Evolutionary conservation across 2,797 vertebrate genomes (phyloP).

Genomic region (Pteronotus mesoamericanus): DNA sequence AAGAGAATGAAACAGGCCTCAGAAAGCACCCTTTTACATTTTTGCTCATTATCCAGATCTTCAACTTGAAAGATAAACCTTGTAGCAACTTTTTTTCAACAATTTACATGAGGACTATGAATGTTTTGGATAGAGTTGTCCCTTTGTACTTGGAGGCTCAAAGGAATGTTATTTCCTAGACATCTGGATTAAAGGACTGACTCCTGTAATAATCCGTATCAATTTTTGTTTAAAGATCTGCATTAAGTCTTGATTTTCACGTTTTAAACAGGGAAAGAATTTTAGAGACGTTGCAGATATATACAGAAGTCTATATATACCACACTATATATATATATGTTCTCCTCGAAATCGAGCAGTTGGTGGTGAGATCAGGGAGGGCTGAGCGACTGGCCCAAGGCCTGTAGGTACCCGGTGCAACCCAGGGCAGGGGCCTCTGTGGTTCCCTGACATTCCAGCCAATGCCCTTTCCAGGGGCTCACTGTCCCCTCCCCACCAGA

Average conservation of each 20-base stretch:
- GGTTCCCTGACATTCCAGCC: neutral
- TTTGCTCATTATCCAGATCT: neutral
- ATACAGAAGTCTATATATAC: neutral
- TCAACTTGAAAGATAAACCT: neutral
- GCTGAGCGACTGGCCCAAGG: neutral
- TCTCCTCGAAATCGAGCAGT: neutral
- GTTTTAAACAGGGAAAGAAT: constrained; percentile 15
- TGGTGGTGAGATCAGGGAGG: neutral
- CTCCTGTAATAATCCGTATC: neutral
- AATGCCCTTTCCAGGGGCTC: neutral
- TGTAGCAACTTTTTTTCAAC: neutral
- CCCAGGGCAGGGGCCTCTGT: neutral
- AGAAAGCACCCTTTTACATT: neutral
- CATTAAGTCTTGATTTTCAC: neutral
- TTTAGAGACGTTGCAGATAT: neutral
- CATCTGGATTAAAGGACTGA: neutral
- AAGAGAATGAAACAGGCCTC: neutral
- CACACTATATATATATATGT: neutral
- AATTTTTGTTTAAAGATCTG: constrained; percentile 7
- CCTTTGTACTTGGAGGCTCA: neutral
- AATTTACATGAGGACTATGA: neutral
- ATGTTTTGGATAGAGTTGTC: neutral
- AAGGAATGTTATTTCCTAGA: neutral
- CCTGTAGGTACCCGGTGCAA: neutral
- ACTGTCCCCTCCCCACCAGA: neutral